These are phyloP conservation scores for Lasaia peninsularis DNA, from an alignment of 1,140 invertebrate species.

Conservation along the genomic window DNA sequence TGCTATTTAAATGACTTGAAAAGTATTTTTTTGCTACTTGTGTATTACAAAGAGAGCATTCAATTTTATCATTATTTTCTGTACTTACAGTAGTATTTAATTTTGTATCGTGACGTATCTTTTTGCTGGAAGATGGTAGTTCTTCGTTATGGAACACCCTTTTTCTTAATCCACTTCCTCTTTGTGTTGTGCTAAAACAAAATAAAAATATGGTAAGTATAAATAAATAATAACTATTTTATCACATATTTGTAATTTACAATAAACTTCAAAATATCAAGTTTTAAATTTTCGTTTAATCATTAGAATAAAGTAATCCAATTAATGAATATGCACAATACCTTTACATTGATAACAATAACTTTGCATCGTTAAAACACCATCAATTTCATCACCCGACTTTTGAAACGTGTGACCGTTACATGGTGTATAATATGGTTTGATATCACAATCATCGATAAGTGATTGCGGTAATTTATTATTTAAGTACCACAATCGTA, in stretches of 20 bases:
- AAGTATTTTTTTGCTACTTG: neutral
- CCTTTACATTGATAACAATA: neutral
- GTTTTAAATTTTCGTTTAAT: too few species aligned
- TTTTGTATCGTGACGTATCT: too few species aligned
- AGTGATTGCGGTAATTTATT: neutral
- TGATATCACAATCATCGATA: neutral
- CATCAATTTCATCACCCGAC: neutral
- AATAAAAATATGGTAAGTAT: neutral
- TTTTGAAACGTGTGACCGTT: neutral
- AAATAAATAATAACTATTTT: neutral
- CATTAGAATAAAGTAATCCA: too few species aligned
- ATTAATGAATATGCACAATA: too few species aligned
- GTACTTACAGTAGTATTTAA: neutral
- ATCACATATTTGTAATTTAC: too few species aligned
- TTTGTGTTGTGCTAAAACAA: neutral
- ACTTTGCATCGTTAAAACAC: neutral
- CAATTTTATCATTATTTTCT: neutral
- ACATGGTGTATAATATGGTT: neutral
- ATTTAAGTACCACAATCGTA: neutral
- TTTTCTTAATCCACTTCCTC: neutral
- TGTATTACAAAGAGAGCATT: conserved; percentile 5
- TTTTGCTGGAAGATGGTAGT: neutral
- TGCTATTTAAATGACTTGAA: conserved; percentile 14
- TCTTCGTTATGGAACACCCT: neutral
- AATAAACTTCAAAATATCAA: too few species aligned